phyloP scores from a whole-genome alignment of 2,797 vertebrate genomes.

The Tapera naevia region DNA sequence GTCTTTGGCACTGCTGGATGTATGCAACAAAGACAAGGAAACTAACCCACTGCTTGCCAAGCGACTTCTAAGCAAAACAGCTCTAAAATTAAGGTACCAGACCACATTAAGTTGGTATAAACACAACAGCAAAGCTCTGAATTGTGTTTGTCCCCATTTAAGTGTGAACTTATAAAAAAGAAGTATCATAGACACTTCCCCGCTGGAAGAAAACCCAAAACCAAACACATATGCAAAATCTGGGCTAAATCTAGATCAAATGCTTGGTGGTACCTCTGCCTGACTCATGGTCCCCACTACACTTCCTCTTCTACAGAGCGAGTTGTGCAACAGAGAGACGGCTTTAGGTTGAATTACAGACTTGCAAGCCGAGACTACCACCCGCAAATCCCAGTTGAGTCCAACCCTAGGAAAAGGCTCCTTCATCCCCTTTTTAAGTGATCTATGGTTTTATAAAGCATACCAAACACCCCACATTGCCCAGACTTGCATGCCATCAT shows the following conservation, averaged over 20 bases:
- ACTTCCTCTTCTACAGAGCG: not conserved
- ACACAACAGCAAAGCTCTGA: not conserved
- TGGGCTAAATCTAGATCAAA: not conserved
- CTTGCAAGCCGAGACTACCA: not conserved
- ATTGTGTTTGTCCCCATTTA: not conserved
- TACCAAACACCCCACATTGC: not conserved
- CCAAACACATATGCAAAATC: not conserved
- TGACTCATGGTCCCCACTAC: not conserved
- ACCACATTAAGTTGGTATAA: not conserved
- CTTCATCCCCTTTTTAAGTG: not conserved
- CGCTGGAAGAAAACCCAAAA: not conserved
- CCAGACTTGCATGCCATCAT: not conserved
- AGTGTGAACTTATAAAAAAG: not conserved
- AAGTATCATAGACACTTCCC: too few relatives aligned
- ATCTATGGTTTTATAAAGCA: not conserved
- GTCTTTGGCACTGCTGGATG: not conserved
- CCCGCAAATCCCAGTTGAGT: rapidly evolving
- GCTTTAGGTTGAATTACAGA: not conserved
- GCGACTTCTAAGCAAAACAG: not conserved
- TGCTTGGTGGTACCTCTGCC: not conserved
- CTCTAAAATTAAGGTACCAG: not conserved
- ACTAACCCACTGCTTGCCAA: not conserved
- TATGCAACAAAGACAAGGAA: not conserved
- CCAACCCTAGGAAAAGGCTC: not conserved
- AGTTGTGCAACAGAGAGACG: not conserved